Conservation (phyloP, 92 coral and sea anemone genomes). For the Paramuricea clavata region DNA sequence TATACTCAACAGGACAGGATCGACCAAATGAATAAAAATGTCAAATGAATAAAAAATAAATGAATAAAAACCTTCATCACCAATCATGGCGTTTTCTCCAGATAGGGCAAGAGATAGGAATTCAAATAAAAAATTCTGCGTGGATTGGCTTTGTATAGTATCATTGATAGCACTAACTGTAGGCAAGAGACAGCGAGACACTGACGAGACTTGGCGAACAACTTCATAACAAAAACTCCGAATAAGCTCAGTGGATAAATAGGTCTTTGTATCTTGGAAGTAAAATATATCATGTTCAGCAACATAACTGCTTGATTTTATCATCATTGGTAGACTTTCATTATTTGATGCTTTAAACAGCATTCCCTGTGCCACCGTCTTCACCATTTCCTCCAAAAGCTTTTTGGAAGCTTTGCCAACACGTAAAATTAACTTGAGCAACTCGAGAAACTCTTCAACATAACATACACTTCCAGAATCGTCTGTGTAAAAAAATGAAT, state of each 20-base stretch:
- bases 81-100: slow-evolving; percentile 1
- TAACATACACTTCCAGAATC: background rate
- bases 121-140: slow-evolving; percentile 2
- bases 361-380: slow-evolving; percentile 1
- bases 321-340: background rate
- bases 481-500: background rate
- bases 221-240: background rate
- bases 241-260: background rate
- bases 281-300: background rate
- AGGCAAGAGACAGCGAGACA: slow-evolving; percentile 31
- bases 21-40: too few species aligned
- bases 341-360: background rate
- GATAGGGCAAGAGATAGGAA: background rate
- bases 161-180: slow-evolving; percentile 24
- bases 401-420: background rate
- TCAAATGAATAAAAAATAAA: background rate
- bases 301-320: background rate
- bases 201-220: slow-evolving; percentile 1
- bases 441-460: background rate
- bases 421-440: background rate
- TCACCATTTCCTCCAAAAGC: background rate
- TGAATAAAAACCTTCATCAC: background rate
- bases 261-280: background rate
- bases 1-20: too few species aligned
- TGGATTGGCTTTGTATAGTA: background rate